Base-by-base conservation (phyloP, 2,888 invertebrate species). In the Pammene fasciana region DNA sequence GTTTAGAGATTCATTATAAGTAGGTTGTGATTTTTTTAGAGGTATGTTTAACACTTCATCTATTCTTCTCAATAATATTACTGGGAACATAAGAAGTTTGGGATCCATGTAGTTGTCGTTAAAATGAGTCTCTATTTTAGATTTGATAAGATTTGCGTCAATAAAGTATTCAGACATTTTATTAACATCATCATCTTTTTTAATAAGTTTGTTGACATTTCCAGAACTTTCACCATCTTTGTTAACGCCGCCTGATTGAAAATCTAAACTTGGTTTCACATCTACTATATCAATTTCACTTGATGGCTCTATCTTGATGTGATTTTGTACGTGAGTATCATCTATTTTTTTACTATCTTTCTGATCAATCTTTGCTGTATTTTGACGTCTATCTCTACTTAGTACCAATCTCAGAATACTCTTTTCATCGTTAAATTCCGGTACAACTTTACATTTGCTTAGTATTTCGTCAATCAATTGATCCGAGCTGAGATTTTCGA, bases 61-160 rank as follows among this genome's bases (percentile, higher is more conserved):
- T 11, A 45, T 59, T 45, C 57, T 43, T 43, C 26, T n/a, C 13
- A 59, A 59, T 26, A n/a, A 3, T 0, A 59, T n/a, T 9, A 59
- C 7, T n/a, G 57, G 57, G 10, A 13, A 16, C 57, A 59, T 59
- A 3, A 59, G n/a, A 11, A 59, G 57, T 10, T 59, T 59, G 13
- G 57, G 43, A 45, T 59, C 57, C 45, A 57, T n/a, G 11, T 10
- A 6, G n/a, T 48, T 16, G 10, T 18, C 14, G 5, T 48, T 46
- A 46, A 6, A 9, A 9, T 43, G 43, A 9, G 0, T 43, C 4
- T 43, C 43, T 43, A 11, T 43, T 11, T 43, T 11, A 43, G 4
- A 2, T 43, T 43, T 10, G 11, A 43, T 43, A 11, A 43, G 11
- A 10, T 43, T 43, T 43, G 43, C 10, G 5, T 43, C 43, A 10